phyloP scores from a whole-genome alignment of 2,888 invertebrate species.

The Amaurobius ferox region DNA sequence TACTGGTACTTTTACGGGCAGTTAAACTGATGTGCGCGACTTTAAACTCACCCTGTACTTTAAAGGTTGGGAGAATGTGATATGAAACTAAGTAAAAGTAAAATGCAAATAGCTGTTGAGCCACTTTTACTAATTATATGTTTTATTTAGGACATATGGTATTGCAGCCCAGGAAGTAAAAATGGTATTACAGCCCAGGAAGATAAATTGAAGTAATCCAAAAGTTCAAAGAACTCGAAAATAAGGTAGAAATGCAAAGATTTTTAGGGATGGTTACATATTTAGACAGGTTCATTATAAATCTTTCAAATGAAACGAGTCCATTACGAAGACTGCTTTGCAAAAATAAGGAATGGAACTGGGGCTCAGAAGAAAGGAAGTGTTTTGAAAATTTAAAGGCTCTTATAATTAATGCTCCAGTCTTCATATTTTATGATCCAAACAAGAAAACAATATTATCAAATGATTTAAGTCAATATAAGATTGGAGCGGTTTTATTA shows the following conservation, averaged over 20 bases:
- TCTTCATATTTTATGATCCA: conserved; percentile 11
- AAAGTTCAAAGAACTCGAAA: conserved; percentile 23
- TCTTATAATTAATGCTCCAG: conserved; percentile 5
- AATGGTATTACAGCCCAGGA: too few species aligned
- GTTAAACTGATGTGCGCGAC: too few species aligned
- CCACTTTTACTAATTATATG: too few species aligned
- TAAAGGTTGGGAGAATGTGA: too few species aligned
- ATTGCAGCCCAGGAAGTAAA: too few species aligned
- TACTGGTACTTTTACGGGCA: too few species aligned
- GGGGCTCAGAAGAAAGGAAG: not conserved
- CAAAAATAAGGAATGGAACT: conserved; percentile 6
- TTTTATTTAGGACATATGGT: too few species aligned
- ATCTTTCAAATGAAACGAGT: conserved; percentile 2
- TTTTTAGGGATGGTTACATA: conserved; percentile 65
- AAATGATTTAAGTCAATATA: conserved; percentile 26
- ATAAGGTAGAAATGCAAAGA: conserved; percentile 30
- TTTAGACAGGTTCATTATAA: conserved; percentile 32
- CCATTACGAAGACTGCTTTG: conserved; percentile 9
- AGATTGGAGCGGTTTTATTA: conserved; percentile 21
- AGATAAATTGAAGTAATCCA: conserved; percentile 33
- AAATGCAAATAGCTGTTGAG: too few species aligned
- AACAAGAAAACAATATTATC: not conserved
- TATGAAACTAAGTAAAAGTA: too few species aligned
- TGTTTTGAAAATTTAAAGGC: conserved; percentile 21
- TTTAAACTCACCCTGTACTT: too few species aligned